Conservation (phyloP, 2,113 vertebrate species). For the Ivindomyrus marchei region DNA sequence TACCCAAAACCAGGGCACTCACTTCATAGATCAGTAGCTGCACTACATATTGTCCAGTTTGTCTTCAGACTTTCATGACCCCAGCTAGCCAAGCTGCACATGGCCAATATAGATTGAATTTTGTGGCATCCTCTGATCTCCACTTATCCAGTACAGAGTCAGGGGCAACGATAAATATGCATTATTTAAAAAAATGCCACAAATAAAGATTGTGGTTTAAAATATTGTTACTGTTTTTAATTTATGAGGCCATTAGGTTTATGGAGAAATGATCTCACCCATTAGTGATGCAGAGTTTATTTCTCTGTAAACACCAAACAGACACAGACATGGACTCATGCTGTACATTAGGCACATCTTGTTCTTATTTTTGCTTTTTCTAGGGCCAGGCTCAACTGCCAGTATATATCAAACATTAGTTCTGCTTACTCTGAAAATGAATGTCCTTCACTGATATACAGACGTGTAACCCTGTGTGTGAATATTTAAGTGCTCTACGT, state of each 20-base stretch:
- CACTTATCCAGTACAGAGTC: background rate
- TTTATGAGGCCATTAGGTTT: background rate
- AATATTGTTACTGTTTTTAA: background rate
- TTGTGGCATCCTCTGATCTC: background rate
- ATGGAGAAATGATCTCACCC: background rate
- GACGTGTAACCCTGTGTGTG: slow-evolving; percentile 3
- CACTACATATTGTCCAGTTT: background rate
- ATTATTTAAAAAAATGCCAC: background rate
- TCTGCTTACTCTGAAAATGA: background rate
- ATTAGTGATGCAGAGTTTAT: too few relatives aligned
- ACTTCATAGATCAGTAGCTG: background rate
- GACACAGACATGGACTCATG: background rate
- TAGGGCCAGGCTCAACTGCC: background rate
- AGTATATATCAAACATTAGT: background rate
- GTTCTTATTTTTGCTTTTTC: background rate
- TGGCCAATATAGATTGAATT: background rate
- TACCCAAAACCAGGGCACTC: background rate
- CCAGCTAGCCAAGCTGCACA: background rate
- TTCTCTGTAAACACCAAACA: background rate
- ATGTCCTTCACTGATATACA: background rate
- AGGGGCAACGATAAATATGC: background rate
- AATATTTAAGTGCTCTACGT: slow-evolving; percentile 33
- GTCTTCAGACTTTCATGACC: background rate
- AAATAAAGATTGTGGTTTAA: background rate
- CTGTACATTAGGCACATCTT: background rate